phyloP scores from a whole-genome alignment of 2,888 invertebrate species.

The Alviniconcha strummeri region DNA sequence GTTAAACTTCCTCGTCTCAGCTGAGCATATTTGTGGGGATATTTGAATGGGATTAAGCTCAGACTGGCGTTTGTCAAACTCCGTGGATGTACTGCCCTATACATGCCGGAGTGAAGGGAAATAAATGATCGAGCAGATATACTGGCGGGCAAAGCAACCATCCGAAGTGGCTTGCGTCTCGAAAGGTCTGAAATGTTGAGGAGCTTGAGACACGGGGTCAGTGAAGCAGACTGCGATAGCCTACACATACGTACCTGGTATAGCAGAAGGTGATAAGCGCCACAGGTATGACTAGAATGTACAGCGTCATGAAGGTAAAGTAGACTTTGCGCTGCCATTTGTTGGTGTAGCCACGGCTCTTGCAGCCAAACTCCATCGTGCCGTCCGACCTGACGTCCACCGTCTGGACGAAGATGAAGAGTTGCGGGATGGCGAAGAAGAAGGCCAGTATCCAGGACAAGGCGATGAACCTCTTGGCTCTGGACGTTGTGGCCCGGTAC shows the following conservation, averaged over 20 bases:
- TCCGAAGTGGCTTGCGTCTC: too few relatives aligned
- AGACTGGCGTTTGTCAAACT: too few relatives aligned
- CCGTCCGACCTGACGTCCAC: conserved; percentile 68
- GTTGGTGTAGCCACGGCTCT: conserved; percentile 72
- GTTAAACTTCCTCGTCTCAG: too few relatives aligned
- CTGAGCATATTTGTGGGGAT: too few relatives aligned
- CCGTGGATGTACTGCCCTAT: too few relatives aligned
- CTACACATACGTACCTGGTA: conserved; percentile 66
- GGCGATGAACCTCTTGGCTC: conserved; percentile 71
- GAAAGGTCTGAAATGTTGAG: too few relatives aligned
- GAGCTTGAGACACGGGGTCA: too few relatives aligned
- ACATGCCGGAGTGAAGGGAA: too few relatives aligned
- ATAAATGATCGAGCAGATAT: too few relatives aligned
- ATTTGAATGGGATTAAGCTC: too few relatives aligned
- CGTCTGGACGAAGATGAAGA: conserved; percentile 73
- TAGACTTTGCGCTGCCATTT: conserved; percentile 74
- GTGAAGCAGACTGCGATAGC: conserved; percentile 67
- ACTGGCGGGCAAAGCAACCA: too few relatives aligned
- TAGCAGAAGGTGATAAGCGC: conserved; percentile 74
- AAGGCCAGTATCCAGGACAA: conserved; percentile 73
- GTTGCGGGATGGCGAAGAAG: conserved; percentile 72
- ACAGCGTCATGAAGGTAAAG: conserved; percentile 73
- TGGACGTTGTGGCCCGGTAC: conserved; percentile 62
- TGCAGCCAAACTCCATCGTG: conserved; percentile 65
- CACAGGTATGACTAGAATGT: conserved; percentile 73